phyloP scores from a whole-genome alignment of 2,113 vertebrate species.

The Corydoras sp. region DNA sequence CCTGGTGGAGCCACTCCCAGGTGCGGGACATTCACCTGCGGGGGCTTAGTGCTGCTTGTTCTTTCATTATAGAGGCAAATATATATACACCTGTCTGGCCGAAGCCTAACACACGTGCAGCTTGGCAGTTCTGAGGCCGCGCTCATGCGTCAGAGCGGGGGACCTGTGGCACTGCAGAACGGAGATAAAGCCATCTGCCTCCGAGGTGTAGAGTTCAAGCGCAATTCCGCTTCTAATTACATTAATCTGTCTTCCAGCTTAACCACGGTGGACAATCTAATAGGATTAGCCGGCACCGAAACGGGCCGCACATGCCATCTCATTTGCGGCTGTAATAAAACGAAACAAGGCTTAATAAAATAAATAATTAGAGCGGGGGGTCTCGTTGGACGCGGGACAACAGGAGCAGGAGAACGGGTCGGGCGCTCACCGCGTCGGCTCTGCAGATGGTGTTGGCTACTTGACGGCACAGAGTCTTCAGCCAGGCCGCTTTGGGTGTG shows the following conservation, averaged over 20 bases:
- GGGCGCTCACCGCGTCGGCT: constrained; percentile 83
- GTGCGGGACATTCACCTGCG: not conserved
- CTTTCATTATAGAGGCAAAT: constrained; percentile 33
- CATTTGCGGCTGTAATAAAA: constrained; percentile 41
- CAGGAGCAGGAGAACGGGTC: constrained; percentile 3
- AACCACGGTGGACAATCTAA: constrained; percentile 40
- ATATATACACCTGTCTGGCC: constrained; percentile 35
- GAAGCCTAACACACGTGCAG: constrained; percentile 37
- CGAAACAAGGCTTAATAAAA: constrained; percentile 36
- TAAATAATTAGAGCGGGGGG: constrained; percentile 39
- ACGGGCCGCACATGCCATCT: constrained; percentile 32
- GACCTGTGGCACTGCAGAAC: constrained; percentile 29
- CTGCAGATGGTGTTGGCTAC: constrained; percentile 97
- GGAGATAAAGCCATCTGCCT: constrained; percentile 39
- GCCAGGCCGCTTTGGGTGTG: constrained; percentile 79
- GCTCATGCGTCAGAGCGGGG: constrained; percentile 21
- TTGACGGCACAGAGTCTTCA: constrained; percentile 84
- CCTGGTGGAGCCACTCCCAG: constrained; percentile 23
- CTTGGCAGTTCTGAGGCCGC: constrained; percentile 27
- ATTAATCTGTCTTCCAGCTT: constrained; percentile 45
- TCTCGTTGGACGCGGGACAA: constrained; percentile 8
- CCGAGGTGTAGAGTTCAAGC: constrained; percentile 44
- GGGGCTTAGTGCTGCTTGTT: no score
- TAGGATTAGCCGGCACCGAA: constrained; percentile 41
- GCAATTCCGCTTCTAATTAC: constrained; percentile 44